Conservation (phyloP, 2,797 vertebrate species). For the Rhinichthys osculus region DNA sequence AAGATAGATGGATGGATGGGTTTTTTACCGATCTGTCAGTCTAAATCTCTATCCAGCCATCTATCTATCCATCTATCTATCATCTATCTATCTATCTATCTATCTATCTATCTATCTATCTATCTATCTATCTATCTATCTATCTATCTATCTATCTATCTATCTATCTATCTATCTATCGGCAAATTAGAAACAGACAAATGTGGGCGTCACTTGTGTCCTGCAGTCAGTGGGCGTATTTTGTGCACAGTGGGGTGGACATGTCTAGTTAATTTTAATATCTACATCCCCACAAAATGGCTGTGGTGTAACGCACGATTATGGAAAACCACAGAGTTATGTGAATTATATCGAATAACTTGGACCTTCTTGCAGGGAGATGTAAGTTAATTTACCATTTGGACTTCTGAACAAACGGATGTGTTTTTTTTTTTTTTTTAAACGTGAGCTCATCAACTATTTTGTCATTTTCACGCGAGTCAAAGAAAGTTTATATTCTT, state of each 20-base stretch:
- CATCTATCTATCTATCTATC: too few relatives aligned
- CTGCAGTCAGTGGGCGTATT: slow-evolving; percentile 30
- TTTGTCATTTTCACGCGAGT: neutral
- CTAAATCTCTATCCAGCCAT: too few relatives aligned
- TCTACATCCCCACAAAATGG: slow-evolving; percentile 55
- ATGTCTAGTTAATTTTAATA: slow-evolving; percentile 27
- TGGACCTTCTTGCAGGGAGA: slow-evolving; percentile 12
- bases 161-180: too few relatives aligned
- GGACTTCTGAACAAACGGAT: neutral
- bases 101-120: too few relatives aligned
- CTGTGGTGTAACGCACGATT: slow-evolving; percentile 44
- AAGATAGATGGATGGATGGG: too few relatives aligned
- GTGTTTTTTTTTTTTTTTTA: neutral
- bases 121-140: too few relatives aligned
- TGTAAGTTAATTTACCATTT: slow-evolving; percentile 11
- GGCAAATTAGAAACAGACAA: neutral
- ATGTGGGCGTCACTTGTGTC: neutral
- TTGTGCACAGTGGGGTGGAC: slow-evolving; percentile 32
- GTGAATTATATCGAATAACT: slow-evolving; percentile 1
- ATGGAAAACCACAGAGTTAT: neutral
- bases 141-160: too few relatives aligned
- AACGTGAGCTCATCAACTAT: neutral
- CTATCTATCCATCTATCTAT: too few relatives aligned
- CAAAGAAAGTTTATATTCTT: neutral
- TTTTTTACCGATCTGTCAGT: too few relatives aligned